Percentiles rank a stretch among this genome's conserved stretches.
These are phyloP conservation scores for Premnoplex brunnescens DNA, from an alignment of 2,797 vertebrate species.

Conservation along the genomic window DNA sequence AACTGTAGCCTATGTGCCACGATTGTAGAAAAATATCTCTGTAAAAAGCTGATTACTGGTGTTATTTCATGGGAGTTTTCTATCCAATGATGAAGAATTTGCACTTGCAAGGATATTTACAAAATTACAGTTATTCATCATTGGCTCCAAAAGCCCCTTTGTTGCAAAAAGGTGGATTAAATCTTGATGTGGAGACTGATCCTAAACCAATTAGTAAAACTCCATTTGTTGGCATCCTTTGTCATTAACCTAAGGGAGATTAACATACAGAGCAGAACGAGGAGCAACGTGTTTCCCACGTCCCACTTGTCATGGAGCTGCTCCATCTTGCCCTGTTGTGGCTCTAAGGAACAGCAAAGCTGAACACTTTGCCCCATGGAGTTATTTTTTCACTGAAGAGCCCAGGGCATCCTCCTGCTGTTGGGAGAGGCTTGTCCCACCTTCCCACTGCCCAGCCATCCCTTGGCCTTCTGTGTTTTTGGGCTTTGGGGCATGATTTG, in stretches of 20 bases:
- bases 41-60: background rate
- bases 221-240: background rate
- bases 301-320: fast-evolving
- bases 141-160: background rate
- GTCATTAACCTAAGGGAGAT: slow-evolving; percentile 35
- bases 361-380: background rate
- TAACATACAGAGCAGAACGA: background rate
- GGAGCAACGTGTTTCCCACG: background rate
- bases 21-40: background rate
- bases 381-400: background rate
- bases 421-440: background rate
- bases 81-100: background rate
- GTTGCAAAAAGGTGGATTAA: slow-evolving; percentile 31
- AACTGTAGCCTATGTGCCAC: background rate
- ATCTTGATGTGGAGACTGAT: background rate
- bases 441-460: background rate
- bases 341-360: background rate
- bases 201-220: slow-evolving; percentile 38
- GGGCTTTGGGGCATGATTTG: background rate
- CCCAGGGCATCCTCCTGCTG: background rate
- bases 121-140: background rate
- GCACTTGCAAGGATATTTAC: background rate
- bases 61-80: background rate
- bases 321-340: too few relatives aligned
- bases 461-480: fast-evolving